These are phyloP conservation scores for Brachyopa scutellaris DNA, from an alignment of 2,888 invertebrate species.

Conservation along the genomic window DNA sequence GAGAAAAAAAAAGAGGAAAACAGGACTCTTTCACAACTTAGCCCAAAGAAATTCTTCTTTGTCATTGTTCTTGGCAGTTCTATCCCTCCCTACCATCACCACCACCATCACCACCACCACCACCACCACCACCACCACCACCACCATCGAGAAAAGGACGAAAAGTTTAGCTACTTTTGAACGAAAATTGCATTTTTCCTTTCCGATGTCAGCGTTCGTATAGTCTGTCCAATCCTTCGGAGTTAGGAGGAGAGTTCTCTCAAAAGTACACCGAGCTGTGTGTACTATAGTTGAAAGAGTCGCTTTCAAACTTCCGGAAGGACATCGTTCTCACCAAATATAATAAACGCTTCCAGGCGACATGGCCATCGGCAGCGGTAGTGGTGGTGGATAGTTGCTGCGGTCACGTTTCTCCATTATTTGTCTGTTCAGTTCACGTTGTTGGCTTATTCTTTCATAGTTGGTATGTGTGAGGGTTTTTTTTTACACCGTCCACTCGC, in stretches of 20 bases:
- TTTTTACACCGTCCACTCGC: conserved; percentile 30
- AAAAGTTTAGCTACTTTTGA: conserved; percentile 44
- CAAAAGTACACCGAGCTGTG: too few relatives aligned
- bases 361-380: conserved; percentile 5
- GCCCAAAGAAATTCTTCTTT: conserved; percentile 46
- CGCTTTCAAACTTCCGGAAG: conserved; percentile 45
- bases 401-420: conserved; percentile 67
- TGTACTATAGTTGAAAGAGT: not conserved
- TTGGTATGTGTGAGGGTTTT: conserved; percentile 21
- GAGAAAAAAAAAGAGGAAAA: conserved; percentile 9
- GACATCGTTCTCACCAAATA: conserved; percentile 68
- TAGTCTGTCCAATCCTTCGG: conserved; percentile 18
- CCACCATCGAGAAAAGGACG: not conserved
- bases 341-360: conserved; percentile 57
- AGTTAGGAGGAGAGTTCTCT: not conserved
- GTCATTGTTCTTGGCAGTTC: conserved; percentile 8
- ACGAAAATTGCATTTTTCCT: conserved; percentile 62
- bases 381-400: conserved; percentile 29
- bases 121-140: too few relatives aligned
- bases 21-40: conserved; percentile 40
- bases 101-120: too few relatives aligned
- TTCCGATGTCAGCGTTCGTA: conserved; percentile 38
- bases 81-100: too few relatives aligned
- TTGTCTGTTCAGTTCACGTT: conserved; percentile 69
- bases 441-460: conserved; percentile 42